Evolutionary conservation across 2,888 invertebrate genomes (phyloP), one percentile per base, ranked within the genome.

Genomic region (Rhagophthalmus giganteus): DNA sequence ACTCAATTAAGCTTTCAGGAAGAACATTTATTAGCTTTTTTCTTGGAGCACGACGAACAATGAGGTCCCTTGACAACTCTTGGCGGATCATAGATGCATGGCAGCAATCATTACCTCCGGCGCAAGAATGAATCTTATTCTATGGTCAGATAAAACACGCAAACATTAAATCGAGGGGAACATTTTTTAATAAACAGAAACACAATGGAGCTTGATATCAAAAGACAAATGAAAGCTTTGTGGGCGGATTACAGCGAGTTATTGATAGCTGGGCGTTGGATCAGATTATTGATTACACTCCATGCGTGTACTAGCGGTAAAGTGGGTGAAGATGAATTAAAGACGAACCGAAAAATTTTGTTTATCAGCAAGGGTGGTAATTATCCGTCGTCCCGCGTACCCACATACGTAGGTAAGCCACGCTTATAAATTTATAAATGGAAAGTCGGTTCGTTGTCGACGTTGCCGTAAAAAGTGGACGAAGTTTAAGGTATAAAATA

Each of bases 161-260:
- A 64, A 70, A 67, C 61, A 65, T 62, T 62, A 62, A 66, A 68
- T 68, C 67, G 67, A 66, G 67, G 65, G 67, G 64, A 64, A 57
- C 47, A 53, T 59, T 61, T 61, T 64, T 64, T 64, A 64, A 64
- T 62, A 61, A 64, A 64, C 60, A 60, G 54, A 62, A 68, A 69
- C 65, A 70, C 71, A 69, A 70, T 69, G 66, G 68, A 61, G 56
- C 64, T 60, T 63, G 66, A 64, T 67, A 68, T 66, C 63, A 62
- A 60, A 68, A 68, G 69, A 68, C 68, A 69, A 69, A 70, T 67
- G 66, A 70, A 69, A 65, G 66, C 65, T 57, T 61, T 59, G 68
- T 69, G 68, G 69, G 68, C 67, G 69, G 64, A 57, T 58, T 63
- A 59, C 61, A 58, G 54, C 54, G 65, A 65, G 66, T 65, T 69